phyloP scores from a whole-genome alignment of 2,888 invertebrate species.

The Philaethria dido region DNA sequence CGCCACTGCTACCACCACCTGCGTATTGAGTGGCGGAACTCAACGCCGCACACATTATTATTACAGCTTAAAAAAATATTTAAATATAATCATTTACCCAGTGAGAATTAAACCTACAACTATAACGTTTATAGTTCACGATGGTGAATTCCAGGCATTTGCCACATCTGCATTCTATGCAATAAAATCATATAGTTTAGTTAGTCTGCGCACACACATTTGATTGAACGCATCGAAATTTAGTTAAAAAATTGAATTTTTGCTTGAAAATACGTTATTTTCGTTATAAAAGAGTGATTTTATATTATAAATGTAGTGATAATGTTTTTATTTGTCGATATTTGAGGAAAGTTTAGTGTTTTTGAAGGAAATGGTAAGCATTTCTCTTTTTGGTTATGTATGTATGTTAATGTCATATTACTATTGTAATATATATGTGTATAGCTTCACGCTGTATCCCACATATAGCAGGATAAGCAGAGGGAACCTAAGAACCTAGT shows the following conservation, averaged over 20 bases:
- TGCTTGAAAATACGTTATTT: background rate
- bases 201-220: slow-evolving; percentile 40
- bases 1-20: too few relatives aligned
- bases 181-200: slow-evolving; percentile 16
- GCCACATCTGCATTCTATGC: slow-evolving; percentile 23
- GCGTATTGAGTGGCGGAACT: too few relatives aligned
- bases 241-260: background rate
- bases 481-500: too few relatives aligned
- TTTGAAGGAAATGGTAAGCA: slow-evolving; percentile 9
- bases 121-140: too few relatives aligned
- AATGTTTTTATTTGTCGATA: background rate
- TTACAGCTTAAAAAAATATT: too few relatives aligned
- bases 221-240: slow-evolving; percentile 16
- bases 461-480: too few relatives aligned
- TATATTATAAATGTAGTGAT: background rate
- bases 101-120: too few relatives aligned
- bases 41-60: too few relatives aligned
- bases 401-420: background rate
- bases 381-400: background rate
- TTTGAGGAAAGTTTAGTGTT: background rate
- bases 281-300: background rate
- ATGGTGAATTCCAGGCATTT: background rate
- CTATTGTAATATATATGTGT: background rate
- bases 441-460: too few relatives aligned
- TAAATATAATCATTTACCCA: too few relatives aligned